phyloP scores from a whole-genome alignment of 2,113 vertebrate genomes.

The Fregata magnificens region DNA sequence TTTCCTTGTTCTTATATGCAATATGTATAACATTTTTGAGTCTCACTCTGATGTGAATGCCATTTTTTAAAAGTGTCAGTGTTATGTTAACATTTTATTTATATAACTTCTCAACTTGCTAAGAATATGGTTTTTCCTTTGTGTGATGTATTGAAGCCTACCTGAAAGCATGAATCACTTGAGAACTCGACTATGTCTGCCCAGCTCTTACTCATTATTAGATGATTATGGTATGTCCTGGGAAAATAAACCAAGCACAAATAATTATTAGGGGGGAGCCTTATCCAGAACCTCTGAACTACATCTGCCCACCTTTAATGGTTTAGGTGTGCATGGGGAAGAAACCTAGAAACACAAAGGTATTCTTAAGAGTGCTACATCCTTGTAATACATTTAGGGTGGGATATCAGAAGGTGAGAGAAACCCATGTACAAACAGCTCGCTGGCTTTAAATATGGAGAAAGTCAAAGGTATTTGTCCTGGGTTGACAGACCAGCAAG shows the following conservation, averaged over 20 bases:
- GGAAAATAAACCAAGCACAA: not conserved
- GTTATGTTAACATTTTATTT: not conserved
- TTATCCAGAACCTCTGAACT: not conserved
- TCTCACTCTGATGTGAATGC: not conserved
- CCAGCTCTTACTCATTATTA: not conserved
- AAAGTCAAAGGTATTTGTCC: not conserved
- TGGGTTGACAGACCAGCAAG: not conserved
- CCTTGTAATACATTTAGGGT: not conserved
- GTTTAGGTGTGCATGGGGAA: not conserved
- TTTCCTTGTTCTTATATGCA: not conserved
- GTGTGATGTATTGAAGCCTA: not conserved
- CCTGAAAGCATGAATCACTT: not conserved
- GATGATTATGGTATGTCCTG: not conserved
- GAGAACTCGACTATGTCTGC: not conserved
- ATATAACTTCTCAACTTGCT: not conserved
- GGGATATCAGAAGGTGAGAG: not conserved
- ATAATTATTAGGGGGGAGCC: not conserved
- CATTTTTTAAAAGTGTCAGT: not conserved
- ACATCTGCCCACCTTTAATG: not conserved
- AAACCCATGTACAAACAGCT: not conserved
- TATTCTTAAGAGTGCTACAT: not conserved
- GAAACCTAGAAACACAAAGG: not conserved
- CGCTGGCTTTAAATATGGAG: not conserved
- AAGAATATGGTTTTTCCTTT: not conserved
- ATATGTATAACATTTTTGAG: not conserved